Base-by-base conservation (phyloP, 2,888 invertebrate genomes). In the Neoascia interrupta region DNA sequence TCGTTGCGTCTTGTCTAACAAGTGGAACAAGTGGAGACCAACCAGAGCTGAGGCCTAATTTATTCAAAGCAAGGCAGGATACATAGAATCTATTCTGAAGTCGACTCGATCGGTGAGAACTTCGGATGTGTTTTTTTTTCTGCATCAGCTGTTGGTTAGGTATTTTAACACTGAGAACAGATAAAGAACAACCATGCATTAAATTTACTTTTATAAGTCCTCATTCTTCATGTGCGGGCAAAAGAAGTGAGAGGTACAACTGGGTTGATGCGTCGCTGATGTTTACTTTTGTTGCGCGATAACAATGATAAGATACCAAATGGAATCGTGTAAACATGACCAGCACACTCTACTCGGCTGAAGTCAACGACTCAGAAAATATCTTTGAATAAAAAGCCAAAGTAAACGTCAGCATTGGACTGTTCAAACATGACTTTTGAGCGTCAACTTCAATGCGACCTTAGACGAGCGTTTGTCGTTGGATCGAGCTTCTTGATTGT, bases 301-400 rank as follows among this genome's bases (percentile, higher is more conserved):
- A 70, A 70, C 45, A 54, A 18, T 54, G 51, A 54, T 54, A 47
- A 70, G 70, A 70, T 70, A 70, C 37, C 28, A 47, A 23, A 15
- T 3, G 1, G 23, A 64, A 34, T 16, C 19, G 36, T 64, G 64
- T 64, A 64, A 64, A 64, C 64, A 54, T 36, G 36, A 5, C 5
- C 43, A 21, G 11, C 23, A 15, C 41, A 54, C 36, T 41, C 21
- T n/a, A n/a, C n/a, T n/a, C n/a, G n/a, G n/a, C n/a, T n/a, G 13
- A 49, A 60, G n/a, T 28, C 41, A 26, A 18, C n/a, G 3, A 26
- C 23, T 36, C 16, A 54, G 34, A 18, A 45, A 43, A 43, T 43
- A 36, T 45, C 41, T 53, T 5, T n/a, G 16, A 21, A n/a, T n/a
- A 43, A 51, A 37, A 36, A 15, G 51, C 16, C 53, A 54, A 26